Base-by-base conservation (phyloP, 2,113 vertebrate species). In the Phylloscopus whistleri region DNA sequence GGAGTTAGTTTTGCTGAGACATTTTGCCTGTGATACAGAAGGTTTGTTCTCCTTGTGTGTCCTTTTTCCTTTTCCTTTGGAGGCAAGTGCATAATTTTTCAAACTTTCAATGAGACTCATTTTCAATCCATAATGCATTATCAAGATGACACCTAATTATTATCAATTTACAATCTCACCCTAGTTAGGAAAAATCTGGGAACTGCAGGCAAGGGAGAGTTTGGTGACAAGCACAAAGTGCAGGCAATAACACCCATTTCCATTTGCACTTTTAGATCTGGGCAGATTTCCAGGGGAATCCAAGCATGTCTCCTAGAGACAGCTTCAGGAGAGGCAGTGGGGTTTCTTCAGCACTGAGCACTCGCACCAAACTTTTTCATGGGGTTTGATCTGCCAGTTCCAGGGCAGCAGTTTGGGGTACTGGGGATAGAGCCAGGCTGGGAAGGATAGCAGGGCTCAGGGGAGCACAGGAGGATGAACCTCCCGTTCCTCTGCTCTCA, bases 251-350 rank as follows among this genome's bases (percentile, higher is more conserved):
- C 68, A 51, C 23, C 87, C 59, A 39, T 90, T 73, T 90, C 73
- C 88, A 81, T 51, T 24, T 6, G 21, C 44, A 26, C 49, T 28
- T 78, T 59, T 27, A 87, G 68, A 52, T 89, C 68, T 69, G 77
- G 88, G 73, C 77, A 92, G 58, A 58, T 92, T 89, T 66, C 92
- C 92, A 95, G 77, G 52, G n/a, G 17, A 77, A 90, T 77, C 59
- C 64, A 4, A 23, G 9, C 77, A 46, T 80, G 35, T 86, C 64
- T 90, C 52, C 39, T 44, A 37, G 82, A 88, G 35, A 75, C 43
- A 3, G 9, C 69, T 59, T 80, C 51, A 70, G 76, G 46, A 91
- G 48, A 3, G 84, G 24, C 23, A 13, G 6, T 16, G 41, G 43
- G 9, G 2, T 46, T 70, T 73, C 59, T 80, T 59, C 74, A 80